Base-by-base conservation (phyloP, 2,888 invertebrate species). In the Clusia tigrina region DNA sequence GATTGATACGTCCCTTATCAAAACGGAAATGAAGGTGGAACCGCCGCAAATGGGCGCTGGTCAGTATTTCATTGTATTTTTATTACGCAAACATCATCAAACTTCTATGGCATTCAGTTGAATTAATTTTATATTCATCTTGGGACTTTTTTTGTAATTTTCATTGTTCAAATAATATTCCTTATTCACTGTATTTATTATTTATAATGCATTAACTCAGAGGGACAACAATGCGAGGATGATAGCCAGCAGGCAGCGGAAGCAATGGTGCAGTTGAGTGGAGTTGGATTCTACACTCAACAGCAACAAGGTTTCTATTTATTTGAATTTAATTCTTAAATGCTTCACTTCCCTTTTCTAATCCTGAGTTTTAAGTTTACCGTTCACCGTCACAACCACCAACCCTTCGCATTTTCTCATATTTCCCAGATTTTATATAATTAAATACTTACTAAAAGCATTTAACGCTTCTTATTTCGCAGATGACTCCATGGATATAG, bases 401-500 rank as follows among this genome's bases (percentile, higher is more conserved):
- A 42, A 5, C n/a, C 22, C 12, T 46, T 58, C 18, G 48, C 52
- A 61, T 22, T 38, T 57, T 62, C 61, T 59, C 58, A 67, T 62
- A 58, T 58, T 52, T 67, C 69, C 60, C 63, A 22, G 17, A 24
- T 80, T 24, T 73, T 20, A 54, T 63, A 62, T 65, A 78, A 80
- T 53, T 77, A 72, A 58, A 1, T 42, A 17, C 15, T 62, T 51
- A 51, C 22, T 18, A 20, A 52, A 52, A 52, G 5, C 32, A 32
- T 42, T 54, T 9, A 25, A 54, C 10, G 20, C 24, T 38, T 37
- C n/a, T 17, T n/a, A n/a, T n/a, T n/a, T n/a, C 52, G 18, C 64
- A 88, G 90, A 90, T 72, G 90, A 91, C 78, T 89, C 90, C 63
- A 88, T 90, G 85, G 90, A 91, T 71, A 88, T 91, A 22, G 93